A percentile compares a stretch with the other conserved stretches of the same genome.
Conservation (phyloP, 2,888 invertebrate species). For the Peribatodes rhomboidaria region DNA sequence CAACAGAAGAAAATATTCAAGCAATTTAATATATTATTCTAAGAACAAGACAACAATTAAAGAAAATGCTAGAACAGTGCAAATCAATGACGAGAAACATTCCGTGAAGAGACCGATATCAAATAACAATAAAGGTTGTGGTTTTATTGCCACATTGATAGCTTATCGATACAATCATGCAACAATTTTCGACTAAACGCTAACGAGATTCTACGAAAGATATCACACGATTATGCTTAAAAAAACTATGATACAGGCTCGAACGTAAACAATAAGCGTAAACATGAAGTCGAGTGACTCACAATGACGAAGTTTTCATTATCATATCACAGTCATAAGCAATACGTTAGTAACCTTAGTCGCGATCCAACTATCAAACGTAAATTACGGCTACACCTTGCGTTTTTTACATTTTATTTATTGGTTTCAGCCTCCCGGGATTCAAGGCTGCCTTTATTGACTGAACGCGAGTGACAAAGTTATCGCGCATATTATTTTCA, state of each 20-base stretch:
- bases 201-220: constrained; percentile 65
- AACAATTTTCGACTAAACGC: constrained; percentile 60
- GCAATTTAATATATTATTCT: neutral
- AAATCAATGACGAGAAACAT: constrained; percentile 51
- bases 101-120: constrained; percentile 44
- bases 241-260: constrained; percentile 58
- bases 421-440: constrained; percentile 59
- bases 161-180: constrained; percentile 69
- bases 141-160: constrained; percentile 56
- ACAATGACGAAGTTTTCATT: constrained; percentile 84
- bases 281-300: constrained; percentile 82
- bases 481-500: constrained; percentile 62
- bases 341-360: constrained; percentile 74
- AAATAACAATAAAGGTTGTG: constrained; percentile 49
- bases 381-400: constrained; percentile 67
- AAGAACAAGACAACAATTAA: constrained; percentile 33
- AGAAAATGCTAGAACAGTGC: constrained; percentile 45
- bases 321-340: constrained; percentile 78
- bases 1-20: neutral
- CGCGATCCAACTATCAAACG: constrained; percentile 72
- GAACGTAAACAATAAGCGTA: constrained; percentile 82
- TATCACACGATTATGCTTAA: constrained; percentile 57
- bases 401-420: constrained; percentile 54
- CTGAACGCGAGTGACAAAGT: constrained; percentile 70
- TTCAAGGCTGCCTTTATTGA: constrained; percentile 68